Conservation (phyloP, 2,113 vertebrate species). For the Callaeas wilsoni region DNA sequence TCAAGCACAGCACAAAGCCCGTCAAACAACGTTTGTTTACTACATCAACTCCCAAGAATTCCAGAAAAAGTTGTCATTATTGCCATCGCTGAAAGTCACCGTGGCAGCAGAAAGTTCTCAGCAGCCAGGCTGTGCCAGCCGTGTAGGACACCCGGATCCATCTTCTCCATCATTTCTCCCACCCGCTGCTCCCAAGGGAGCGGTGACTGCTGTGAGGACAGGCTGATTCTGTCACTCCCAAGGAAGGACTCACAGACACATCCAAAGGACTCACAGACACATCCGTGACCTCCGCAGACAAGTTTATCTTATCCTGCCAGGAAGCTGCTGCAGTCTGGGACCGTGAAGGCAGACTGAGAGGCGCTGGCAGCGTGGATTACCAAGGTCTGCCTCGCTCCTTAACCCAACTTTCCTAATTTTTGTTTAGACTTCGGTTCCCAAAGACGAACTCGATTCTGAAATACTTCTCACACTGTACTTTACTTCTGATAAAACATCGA, state of each 20-base stretch:
- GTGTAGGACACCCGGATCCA: not conserved
- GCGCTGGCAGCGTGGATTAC: not conserved
- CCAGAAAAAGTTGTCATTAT: slow-evolving; percentile 4
- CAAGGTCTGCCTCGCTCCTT: not conserved
- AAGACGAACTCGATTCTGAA: not conserved
- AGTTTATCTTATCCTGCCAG: not conserved
- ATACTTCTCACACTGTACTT: not conserved
- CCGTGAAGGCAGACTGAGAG: not conserved
- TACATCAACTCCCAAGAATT: not conserved
- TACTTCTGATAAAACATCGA: not conserved
- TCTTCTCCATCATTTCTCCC: not conserved
- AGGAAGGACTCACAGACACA: not conserved
- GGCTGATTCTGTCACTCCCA: not conserved
- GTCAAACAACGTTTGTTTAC: not conserved
- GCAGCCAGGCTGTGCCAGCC: not conserved
- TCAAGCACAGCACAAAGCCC: not conserved
- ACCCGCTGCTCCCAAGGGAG: not conserved
- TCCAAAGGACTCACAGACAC: not conserved
- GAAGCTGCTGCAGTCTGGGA: not conserved
- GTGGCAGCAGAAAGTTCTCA: not conserved
- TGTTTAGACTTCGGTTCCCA: not conserved
- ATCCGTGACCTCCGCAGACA: not conserved
- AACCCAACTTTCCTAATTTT: not conserved
- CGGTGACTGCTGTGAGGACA: accelerated
- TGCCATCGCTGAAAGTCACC: not conserved